phyloP scores from a whole-genome alignment of 2,888 invertebrate genomes.

The Ichneumoninae sp. region DNA sequence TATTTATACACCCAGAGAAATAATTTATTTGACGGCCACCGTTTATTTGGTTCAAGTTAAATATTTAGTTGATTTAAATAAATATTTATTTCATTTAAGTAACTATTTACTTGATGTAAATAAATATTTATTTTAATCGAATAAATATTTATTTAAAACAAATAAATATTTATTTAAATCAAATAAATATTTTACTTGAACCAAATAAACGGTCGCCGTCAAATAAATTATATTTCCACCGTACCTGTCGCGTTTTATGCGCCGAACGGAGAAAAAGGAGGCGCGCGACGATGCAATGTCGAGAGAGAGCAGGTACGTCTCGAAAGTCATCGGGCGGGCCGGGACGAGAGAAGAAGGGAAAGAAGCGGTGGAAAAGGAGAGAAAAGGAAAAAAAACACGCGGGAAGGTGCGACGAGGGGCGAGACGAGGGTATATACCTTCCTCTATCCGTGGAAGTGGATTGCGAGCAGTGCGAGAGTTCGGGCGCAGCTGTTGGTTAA shows the following conservation, averaged over 20 bases:
- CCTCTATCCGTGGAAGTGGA: conserved; percentile 62
- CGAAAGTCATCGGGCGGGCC: conserved; percentile 52
- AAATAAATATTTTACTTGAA: too few relatives aligned
- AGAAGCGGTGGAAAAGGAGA: not conserved
- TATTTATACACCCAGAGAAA: too few relatives aligned
- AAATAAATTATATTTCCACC: too few relatives aligned
- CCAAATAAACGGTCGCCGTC: too few relatives aligned
- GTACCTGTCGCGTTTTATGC: not conserved
- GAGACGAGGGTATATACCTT: conserved; percentile 39
- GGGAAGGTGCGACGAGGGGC: conserved; percentile 44
- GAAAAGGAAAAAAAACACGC: conserved; percentile 7
- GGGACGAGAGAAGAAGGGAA: conserved; percentile 21
- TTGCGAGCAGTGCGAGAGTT: conserved; percentile 65
- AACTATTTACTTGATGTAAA: too few relatives aligned
- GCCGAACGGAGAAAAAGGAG: not conserved
- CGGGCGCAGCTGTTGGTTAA: conserved; percentile 82
- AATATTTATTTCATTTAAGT: too few relatives aligned
- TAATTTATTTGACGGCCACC: too few relatives aligned
- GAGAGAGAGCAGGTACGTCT: conserved; percentile 57
- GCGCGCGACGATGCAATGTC: conserved; percentile 11
- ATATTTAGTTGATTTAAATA: too few relatives aligned
- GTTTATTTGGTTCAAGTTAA: too few relatives aligned
- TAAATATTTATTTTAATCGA: too few relatives aligned
- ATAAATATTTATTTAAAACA: too few relatives aligned
- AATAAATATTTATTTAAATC: too few relatives aligned